Conservation (phyloP, 2,888 invertebrate species). For the Chaetogeoica ovagalla region DNA sequence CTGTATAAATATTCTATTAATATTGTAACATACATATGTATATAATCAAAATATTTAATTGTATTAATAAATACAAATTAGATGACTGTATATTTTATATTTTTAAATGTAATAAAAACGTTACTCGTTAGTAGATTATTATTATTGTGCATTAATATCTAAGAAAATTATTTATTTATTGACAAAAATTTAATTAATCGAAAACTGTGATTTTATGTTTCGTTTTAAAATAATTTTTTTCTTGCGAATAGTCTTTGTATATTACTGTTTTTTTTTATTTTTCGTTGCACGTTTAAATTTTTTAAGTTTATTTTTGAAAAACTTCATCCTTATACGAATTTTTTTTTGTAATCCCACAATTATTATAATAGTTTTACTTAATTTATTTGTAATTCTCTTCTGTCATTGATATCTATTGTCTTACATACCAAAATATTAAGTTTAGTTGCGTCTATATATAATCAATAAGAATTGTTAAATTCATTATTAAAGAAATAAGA, state of each 20-base stretch:
- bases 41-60: constrained; percentile 46
- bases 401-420: constrained; percentile 16
- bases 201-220: constrained; percentile 52
- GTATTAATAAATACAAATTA: constrained; percentile 30
- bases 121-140: constrained; percentile 42
- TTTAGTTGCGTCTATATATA: background rate
- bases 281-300: constrained; percentile 51
- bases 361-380: constrained; percentile 26
- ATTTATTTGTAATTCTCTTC: constrained; percentile 30
- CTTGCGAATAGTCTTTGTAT: constrained; percentile 33
- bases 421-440: constrained; percentile 29
- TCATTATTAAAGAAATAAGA: constrained; percentile 24
- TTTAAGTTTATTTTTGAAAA: constrained; percentile 49
- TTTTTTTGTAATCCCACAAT: constrained; percentile 11
- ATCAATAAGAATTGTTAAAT: constrained; percentile 31
- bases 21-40: constrained; percentile 45
- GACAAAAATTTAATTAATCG: constrained; percentile 35
- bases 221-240: constrained; percentile 45
- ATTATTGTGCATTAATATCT: constrained; percentile 36
- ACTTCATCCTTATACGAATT: background rate
- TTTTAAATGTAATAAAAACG: constrained; percentile 37
- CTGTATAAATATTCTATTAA: constrained; percentile 27
- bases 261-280: constrained; percentile 45
- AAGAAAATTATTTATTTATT: constrained; percentile 47
- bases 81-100: constrained; percentile 45